Base-by-base conservation (phyloP, 2,113 vertebrate species). In the Pelecanoides urinatrix region DNA sequence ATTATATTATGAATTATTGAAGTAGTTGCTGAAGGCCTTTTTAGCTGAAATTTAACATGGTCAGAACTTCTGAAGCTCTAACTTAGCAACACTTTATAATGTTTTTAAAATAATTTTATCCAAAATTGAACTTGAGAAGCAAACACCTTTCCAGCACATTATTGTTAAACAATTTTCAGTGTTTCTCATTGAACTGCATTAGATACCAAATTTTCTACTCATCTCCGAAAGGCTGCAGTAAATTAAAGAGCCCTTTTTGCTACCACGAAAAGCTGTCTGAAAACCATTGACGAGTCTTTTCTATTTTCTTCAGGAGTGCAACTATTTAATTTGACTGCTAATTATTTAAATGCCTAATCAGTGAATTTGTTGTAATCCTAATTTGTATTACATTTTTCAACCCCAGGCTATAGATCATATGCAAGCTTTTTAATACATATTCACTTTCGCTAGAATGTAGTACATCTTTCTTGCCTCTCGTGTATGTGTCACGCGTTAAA, bases 341-440 rank as follows among this genome's bases (percentile, higher is more conserved):
- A 93, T 92, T 92, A 80, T 86, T 87, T 91, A 55, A 92, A 87
- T 50, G 52, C 11, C 61, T 77, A 29, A 95, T 66, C 80, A 75
- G 73, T 86, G 29, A 52, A 45, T 53, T 63, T 77, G 59, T 67
- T 74, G 44, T 62, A 78, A 73, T 80, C 68, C 42, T 84, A 66
- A 70, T 89, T 91, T 62, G 12, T 50, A 47, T 86, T 71, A 30
- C 25, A 58, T 1, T 70, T 91, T 87, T 36, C 38, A 89, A 26
- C 76, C 50, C 55, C 38, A 62, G 76, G 80, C 72, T 42, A 44
- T 42, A 34, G 34, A 58, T 65, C 21, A 30, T 23, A 30, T 27
- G 26, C 14, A 44, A 82, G 25, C 8, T 76, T 86, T 88, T 91
- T n/a, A 79, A 61, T 34, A 21, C 18, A 34, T 34, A 32, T 26